Conservation (phyloP, 2,797 vertebrate genomes). For the Capromys pilorides region DNA sequence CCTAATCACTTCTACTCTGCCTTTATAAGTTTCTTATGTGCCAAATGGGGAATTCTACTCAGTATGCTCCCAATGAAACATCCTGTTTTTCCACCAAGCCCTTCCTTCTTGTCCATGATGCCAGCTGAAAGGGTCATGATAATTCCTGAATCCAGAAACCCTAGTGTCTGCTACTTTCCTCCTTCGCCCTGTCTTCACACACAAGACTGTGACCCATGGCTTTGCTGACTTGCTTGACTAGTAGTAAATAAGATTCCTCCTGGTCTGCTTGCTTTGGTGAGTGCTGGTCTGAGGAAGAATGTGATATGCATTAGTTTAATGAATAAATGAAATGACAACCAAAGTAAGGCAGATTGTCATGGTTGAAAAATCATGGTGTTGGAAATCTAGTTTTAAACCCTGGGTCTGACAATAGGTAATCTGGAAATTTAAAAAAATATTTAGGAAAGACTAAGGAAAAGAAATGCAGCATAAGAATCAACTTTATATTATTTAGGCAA, state of each 20-base stretch:
- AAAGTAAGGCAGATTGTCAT: background rate
- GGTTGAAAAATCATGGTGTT: background rate
- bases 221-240: background rate
- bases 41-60: background rate
- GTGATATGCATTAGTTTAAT: background rate
- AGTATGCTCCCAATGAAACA: too few relatives aligned
- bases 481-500: background rate
- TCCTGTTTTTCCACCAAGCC: background rate
- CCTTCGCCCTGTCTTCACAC: background rate
- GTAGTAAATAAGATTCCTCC: background rate
- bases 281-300: background rate
- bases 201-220: background rate
- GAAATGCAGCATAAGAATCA: background rate
- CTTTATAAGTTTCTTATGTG: background rate
- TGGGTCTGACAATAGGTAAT: background rate
- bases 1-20: background rate
- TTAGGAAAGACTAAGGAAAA: slow-evolving; percentile 5
- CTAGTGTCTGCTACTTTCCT: background rate
- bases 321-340: background rate
- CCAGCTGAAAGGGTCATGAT: background rate
- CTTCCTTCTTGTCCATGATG: background rate
- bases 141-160: slow-evolving; percentile 7
- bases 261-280: background rate
- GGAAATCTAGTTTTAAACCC: background rate
- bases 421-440: background rate